Conservation (phyloP, 2,797 vertebrate species). For the Pangasius macronema region DNA sequence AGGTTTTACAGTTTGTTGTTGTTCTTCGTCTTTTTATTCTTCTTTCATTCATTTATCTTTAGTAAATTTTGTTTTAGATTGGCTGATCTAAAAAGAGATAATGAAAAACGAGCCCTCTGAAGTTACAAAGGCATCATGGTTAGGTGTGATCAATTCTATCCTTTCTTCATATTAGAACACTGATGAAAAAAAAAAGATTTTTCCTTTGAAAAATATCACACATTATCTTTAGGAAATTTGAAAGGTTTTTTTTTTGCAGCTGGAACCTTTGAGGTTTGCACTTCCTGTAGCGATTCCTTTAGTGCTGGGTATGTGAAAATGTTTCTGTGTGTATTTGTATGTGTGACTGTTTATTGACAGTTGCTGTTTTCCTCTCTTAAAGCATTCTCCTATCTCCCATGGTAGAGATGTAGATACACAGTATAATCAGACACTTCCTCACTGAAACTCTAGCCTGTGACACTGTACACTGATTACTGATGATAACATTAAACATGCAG, state of each 20-base stretch:
- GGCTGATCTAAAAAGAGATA: constrained; percentile 28
- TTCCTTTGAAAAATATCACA: constrained; percentile 46
- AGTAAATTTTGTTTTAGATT: background rate
- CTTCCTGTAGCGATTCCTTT: background rate
- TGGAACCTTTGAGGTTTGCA: constrained; percentile 24
- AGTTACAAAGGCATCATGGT: constrained; percentile 31
- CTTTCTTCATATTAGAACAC: constrained; percentile 40
- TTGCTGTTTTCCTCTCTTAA: background rate
- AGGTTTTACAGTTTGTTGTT: background rate
- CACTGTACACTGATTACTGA: background rate
- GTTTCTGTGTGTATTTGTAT: background rate
- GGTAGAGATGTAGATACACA: constrained; percentile 5
- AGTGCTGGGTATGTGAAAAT: background rate
- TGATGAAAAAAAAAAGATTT: constrained; percentile 36
- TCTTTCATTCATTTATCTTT: background rate
- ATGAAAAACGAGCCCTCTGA: background rate
- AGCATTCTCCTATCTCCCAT: background rate
- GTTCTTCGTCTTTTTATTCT: background rate
- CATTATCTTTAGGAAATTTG: constrained; percentile 43
- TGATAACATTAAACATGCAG: background rate
- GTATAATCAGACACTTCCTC: background rate
- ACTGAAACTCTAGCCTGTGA: background rate
- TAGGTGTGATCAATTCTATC: constrained; percentile 39
- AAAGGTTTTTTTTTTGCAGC: constrained; percentile 16
- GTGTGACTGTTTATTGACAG: background rate